Percentiles rank a stretch among this genome's conserved stretches.
Evolutionary conservation across 2,888 invertebrate species (phyloP).

Genomic region (Epirrhoe alternata): DNA sequence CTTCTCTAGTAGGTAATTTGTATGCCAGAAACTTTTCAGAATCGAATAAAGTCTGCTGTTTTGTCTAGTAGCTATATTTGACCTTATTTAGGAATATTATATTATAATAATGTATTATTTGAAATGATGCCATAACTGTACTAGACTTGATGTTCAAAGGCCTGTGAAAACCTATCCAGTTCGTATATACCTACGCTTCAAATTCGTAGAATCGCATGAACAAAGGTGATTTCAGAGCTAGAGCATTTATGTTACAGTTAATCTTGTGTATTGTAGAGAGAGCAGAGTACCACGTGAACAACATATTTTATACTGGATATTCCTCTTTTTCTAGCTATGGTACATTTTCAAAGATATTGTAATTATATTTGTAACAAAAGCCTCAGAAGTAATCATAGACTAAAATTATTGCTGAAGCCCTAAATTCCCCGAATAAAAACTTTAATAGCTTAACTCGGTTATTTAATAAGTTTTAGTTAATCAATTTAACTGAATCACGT

Average conservation of each 20-base stretch:
- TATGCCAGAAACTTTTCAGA: constrained; percentile 17
- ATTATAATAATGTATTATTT: neutral
- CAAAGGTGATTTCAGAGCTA: constrained; percentile 26
- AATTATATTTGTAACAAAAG: neutral
- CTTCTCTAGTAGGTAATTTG: constrained; percentile 25
- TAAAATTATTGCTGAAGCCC: neutral
- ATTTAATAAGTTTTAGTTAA: constrained; percentile 34
- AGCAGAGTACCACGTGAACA: constrained; percentile 1
- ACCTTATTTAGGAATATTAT: neutral
- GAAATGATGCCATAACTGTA: neutral
- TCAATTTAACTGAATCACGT: constrained; percentile 48
- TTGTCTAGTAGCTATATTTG: neutral
- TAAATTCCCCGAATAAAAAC: constrained; percentile 7
- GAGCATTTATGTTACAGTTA: constrained; percentile 20
- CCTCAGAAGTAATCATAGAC: neutral
- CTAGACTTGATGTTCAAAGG: constrained; percentile 3
- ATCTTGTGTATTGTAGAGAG: constrained; percentile 19
- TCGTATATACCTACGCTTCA: constrained; percentile 7
- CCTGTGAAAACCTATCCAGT: neutral
- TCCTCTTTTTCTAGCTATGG: neutral
- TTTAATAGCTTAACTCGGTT: too few species aligned
- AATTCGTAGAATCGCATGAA: constrained; percentile 16
- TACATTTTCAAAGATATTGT: neutral
- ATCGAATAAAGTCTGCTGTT: constrained; percentile 2
- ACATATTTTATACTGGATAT: constrained; percentile 13